These are phyloP conservation scores for Molanna angustata DNA, from an alignment of 2,888 invertebrate species.

Conservation along the genomic window DNA sequence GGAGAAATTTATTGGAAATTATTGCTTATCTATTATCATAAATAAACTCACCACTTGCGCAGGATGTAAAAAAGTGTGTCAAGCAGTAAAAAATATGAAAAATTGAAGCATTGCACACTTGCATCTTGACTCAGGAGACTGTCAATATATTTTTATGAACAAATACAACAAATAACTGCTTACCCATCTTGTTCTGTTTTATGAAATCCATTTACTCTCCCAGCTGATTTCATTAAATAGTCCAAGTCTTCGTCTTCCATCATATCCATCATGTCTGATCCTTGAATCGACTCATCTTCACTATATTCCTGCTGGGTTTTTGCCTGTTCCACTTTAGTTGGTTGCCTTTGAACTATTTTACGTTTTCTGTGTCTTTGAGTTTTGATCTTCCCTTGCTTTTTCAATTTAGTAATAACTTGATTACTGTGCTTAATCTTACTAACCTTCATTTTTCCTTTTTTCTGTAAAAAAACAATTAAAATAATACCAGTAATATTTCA, in stretches of 20 bases:
- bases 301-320: constrained; percentile 40
- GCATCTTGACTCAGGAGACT: too few species aligned
- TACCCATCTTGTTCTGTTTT: too few species aligned
- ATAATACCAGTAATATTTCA: too few species aligned
- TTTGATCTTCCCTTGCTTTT: constrained; percentile 54
- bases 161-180: too few species aligned
- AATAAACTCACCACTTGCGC: too few species aligned
- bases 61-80: too few species aligned
- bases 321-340: constrained; percentile 35
- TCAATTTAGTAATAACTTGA: constrained; percentile 57
- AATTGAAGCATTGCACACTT: too few species aligned
- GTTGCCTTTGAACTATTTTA: constrained; percentile 37
- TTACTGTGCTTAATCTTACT: constrained; percentile 57
- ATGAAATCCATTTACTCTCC: constrained; percentile 35
- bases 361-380: constrained; percentile 48
- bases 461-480: too few species aligned
- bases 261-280: constrained; percentile 58
- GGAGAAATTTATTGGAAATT: too few species aligned
- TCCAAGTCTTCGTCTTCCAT: constrained; percentile 56
- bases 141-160: too few species aligned
- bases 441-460: constrained; percentile 54
- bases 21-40: too few species aligned
- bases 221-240: constrained; percentile 45
- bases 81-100: too few species aligned
- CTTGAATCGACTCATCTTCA: constrained; percentile 47